Evolutionary conservation across 2,113 vertebrate genomes (phyloP), one percentile per base, ranked within the genome.

Genomic region (Lota lota): DNA sequence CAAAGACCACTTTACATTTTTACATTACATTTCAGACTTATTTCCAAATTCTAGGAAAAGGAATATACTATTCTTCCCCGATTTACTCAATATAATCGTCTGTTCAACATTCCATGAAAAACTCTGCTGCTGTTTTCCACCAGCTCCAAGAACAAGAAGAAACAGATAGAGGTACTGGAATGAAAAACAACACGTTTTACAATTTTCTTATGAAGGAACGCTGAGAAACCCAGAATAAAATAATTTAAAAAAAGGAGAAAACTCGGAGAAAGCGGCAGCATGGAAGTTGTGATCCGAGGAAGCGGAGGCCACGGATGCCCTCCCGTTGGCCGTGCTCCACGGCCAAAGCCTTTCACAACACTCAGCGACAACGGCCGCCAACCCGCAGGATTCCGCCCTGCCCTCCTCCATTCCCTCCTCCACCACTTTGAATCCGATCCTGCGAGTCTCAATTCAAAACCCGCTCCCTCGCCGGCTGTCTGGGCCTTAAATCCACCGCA

Each of bases 301-400:
- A 83, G 83, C 82, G 79, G 72, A 67, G 79, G 79, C 88, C 83
- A 67, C 87, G 88, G 79, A 82, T 85, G 86, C 79, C 83, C 74
- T 89, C 79, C 82, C 61, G 24, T 80, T 86, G 80, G 83, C 79
- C 61, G 79, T 69, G 72, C 74, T 62, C 72, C 53, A 8, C 79
- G 67, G 76, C 72, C 79, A 73, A 76, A 81, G 70, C 71, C 76
- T 75, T 82, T 85, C 74, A 82, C 78, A 83, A 70, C 76, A 71
- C 70, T 22, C 8, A 6, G 51, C 50, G 68, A 47, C 40, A 14
- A 8, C 10, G 40, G 64, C 82, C 82, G 86, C 88, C 86, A 85
- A 84, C 74, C 82, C 87, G 77, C 88, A 86, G 69, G 77, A 69
- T 81, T 79, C 79, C 88, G 5, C 53, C 53, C 53, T n/a, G 79